Evolutionary conservation across 2,113 vertebrate species (phyloP).

Genomic region (Sinocyclocheilus maitianheensis): DNA sequence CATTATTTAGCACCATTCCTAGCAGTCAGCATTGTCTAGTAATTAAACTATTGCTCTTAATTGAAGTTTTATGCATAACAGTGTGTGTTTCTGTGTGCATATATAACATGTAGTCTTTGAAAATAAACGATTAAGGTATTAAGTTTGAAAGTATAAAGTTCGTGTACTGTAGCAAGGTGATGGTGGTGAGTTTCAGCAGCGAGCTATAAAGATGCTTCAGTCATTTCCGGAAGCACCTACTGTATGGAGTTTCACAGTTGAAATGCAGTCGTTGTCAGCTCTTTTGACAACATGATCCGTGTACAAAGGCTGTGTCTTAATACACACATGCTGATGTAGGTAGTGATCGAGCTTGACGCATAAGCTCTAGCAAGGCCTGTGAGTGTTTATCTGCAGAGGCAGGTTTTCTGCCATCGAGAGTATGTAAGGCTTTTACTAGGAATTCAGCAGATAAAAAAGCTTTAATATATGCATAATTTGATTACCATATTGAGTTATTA

Average conservation of each 20-base stretch:
- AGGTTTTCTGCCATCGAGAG: not conserved
- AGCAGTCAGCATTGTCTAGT: not conserved
- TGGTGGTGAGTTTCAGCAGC: conserved; percentile 24
- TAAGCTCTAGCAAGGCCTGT: conserved; percentile 4
- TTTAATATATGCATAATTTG: not conserved
- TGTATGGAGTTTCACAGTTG: not conserved
- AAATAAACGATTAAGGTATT: not conserved
- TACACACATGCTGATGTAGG: not conserved
- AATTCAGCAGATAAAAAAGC: not conserved
- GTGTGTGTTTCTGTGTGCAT: not conserved
- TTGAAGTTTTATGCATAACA: not conserved
- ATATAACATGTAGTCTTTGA: not conserved
- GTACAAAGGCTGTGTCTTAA: conserved; percentile 4
- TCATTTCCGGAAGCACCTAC: conserved; percentile 23
- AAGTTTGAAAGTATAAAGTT: not conserved
- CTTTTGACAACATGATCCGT: not conserved
- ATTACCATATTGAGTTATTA: not conserved
- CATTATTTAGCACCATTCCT: conserved; percentile 10
- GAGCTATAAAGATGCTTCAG: conserved; percentile 12
- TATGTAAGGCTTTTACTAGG: not conserved
- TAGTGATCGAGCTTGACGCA: conserved; percentile 3
- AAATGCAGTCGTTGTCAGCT: conserved; percentile 26
- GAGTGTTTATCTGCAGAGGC: conserved; percentile 7
- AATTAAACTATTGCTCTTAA: not conserved
- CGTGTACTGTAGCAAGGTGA: not conserved